Base-by-base conservation (phyloP, 2,888 invertebrate species). In the Ellobium chinense region DNA sequence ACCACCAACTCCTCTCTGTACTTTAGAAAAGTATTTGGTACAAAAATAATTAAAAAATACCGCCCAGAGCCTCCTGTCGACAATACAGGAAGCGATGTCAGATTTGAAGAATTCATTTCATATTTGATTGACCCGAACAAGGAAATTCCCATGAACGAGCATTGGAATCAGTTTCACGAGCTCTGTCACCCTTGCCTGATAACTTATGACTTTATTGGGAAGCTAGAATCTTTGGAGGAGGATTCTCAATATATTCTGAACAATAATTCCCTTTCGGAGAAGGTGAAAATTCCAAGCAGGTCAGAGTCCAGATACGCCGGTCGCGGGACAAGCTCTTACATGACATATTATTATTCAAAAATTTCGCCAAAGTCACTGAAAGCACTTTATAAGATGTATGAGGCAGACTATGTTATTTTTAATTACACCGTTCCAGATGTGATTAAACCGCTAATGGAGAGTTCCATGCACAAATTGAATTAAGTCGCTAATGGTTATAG, bases 181-280 rank as follows among this genome's bases (percentile, higher is more conserved):
- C 93, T 98, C 72, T 98, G 98, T 91, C 95, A 96, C 91, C 98
- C 98, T 0, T 98, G 98, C 91, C 93, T 94, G 36, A 95, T 98
- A 85, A 96, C 96, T 90, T 98, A 98, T 92, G 96, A 96, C 90
- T 95, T 97, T 90, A 95, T 98, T 85, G 97, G 97, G 89, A 97
- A 97, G 94, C 97, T 97, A 93, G 97, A 97, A 91, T 96, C 96
- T 0, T 93, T 98, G 12, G 94, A 96, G 56, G 96, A 96, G 89
- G 98, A 98, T 91, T 95, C 97, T 0, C 94, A 95, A 3, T 79
- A 39, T 54, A 54, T 79, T 29, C 34, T 79, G 0, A 36, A 34
- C 2, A 46, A 56, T n/a, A 79, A 39, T 24, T 34, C 36, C 5
- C 34, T 73, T 39, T 24, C 54, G 1, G 24, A 54, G 12, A 34